Evolutionary conservation across 2,113 vertebrate species (phyloP).

Genomic region (Cinclus mexicanus): DNA sequence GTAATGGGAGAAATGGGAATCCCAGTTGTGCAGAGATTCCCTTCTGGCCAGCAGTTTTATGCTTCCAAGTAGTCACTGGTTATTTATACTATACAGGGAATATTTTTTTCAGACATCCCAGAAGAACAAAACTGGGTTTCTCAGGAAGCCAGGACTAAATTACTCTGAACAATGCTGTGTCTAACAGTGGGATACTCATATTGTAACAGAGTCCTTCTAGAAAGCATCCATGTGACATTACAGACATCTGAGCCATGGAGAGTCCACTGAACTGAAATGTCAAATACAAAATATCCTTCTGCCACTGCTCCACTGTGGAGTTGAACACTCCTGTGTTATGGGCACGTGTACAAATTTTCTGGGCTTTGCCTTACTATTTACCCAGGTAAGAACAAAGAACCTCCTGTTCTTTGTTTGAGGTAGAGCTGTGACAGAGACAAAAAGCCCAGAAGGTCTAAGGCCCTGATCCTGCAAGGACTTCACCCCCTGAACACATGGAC

Average conservation of each 20-base stretch:
- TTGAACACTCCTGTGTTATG: not conserved
- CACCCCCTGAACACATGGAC: not conserved
- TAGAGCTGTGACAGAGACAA: not conserved
- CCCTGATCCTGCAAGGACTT: not conserved
- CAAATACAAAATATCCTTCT: not conserved
- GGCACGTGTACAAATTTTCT: not conserved
- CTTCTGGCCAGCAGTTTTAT: not conserved
- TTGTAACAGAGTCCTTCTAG: not conserved
- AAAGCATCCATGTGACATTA: not conserved
- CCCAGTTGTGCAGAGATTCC: not conserved
- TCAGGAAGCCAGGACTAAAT: not conserved
- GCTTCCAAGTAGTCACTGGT: not conserved
- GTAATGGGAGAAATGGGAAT: not conserved
- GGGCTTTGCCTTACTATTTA: not conserved
- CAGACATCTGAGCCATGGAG: not conserved
- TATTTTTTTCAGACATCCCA: not conserved
- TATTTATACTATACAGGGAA: not conserved
- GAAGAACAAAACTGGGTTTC: not conserved
- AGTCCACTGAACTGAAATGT: not conserved
- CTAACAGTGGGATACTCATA: not conserved
- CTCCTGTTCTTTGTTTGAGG: not conserved
- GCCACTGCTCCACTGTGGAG: fast-evolving
- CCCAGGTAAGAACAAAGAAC: not conserved
- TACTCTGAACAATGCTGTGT: not conserved
- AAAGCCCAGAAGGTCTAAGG: not conserved